These are phyloP conservation scores for Zaprionus tsacasi DNA, from an alignment of 1,140 invertebrate genomes.

Conservation along the genomic window DNA sequence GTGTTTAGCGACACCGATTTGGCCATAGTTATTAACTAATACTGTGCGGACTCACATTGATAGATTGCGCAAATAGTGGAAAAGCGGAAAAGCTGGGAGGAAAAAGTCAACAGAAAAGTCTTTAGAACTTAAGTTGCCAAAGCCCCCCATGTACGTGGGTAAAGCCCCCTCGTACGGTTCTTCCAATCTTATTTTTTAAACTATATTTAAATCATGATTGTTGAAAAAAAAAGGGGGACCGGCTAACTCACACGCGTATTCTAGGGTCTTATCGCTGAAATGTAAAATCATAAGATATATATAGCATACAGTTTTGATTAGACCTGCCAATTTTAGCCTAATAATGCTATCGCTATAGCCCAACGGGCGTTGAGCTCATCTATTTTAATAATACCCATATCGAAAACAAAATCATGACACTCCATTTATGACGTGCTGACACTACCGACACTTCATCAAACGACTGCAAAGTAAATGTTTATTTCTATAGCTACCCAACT, in stretches of 20 bases:
- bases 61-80: conserved; percentile 53
- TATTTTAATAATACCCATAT: background rate
- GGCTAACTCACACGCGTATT: background rate
- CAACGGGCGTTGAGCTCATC: background rate
- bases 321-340: background rate
- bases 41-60: conserved; percentile 43
- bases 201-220: background rate
- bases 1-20: conserved; percentile 15
- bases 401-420: background rate
- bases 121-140: background rate
- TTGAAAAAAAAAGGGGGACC: background rate
- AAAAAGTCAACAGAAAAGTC: background rate
- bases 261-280: background rate
- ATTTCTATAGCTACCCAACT: conserved; percentile 14
- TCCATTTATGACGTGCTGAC: background rate
- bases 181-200: background rate
- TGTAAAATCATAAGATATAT: conserved; percentile 11
- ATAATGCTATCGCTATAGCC: background rate
- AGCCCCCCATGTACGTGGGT: background rate
- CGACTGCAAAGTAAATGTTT: conserved; percentile 2
- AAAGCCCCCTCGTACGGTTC: background rate
- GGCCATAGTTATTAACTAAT: conserved; percentile 64
- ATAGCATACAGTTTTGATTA: background rate
- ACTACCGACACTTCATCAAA: background rate
- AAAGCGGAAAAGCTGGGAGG: conserved; percentile 3